Evolutionary conservation across 1,140 invertebrate species (phyloP), one percentile per base, ranked within the genome.

Genomic region (Scylla paramamosain): DNA sequence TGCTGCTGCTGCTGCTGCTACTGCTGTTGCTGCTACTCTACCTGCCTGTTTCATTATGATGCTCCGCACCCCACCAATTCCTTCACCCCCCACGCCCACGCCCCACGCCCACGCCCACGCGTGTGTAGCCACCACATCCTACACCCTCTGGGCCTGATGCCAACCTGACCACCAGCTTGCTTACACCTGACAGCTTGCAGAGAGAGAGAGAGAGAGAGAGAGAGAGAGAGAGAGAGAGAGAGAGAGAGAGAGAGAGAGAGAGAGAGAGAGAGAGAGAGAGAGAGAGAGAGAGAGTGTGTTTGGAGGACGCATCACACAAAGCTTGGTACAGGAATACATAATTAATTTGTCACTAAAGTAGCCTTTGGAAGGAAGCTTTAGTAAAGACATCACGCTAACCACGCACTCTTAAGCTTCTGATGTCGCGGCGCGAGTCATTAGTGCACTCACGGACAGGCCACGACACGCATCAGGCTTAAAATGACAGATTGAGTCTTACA

Each of bases 11-110:
- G 59, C 84, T 59, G 46, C 46, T 48, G 46, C 59, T 77, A 20
- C 67, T 77, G 25, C 87, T 89, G 87, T n/a, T 52, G 87, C 87
- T 45, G 67, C 67, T n/a, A 3, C 86, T 59, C 45, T 94, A 89
- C 86, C 93, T 94, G 32, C 48, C 48, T 88, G 87, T 93, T 94
- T 16, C 29, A 12, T 86, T 32, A 20, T 77, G 28, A 77, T 91
- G 90, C 52, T 91, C 52, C 7, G 87, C 59, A 39, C 2, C 90
- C 29, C 67, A 14, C 0, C 89, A 4, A 8, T 4, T 8, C 52
- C 39, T 39, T 39, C 39, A 39, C n/a, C 39, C 31, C 28, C 20
- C 10, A 25, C 28, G 90, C 20, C 59, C 77, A 20, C 32, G 25
- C 83, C 92, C 32, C 92, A 46, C 92, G 0, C 92, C 12, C 82